Evolutionary conservation across 2,797 vertebrate species (phyloP), one percentile per base, ranked within the genome.

Genomic region (Aplochiton taeniatus): DNA sequence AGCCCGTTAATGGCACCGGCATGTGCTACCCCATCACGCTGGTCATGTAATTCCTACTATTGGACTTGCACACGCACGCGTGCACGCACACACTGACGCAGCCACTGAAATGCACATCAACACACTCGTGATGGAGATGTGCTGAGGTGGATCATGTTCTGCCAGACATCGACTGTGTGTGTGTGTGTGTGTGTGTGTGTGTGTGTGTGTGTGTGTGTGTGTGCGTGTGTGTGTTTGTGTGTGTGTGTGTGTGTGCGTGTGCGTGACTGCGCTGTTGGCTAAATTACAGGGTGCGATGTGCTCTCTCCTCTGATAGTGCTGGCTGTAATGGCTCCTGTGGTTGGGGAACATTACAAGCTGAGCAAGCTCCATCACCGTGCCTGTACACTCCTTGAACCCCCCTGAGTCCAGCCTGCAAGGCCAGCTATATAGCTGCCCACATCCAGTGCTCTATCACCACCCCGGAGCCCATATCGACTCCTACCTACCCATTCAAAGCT

Each of bases 221-320:
- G 65, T 67, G 58, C 63, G 66, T 63, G 59, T 67, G 63, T 80
- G 73, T 74, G 68, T 68, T 50, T 61, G 56, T 68, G 55, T 73
- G 71, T 53, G 57, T 66, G 72, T 66, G 46, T 48, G 16, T 45
- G 65, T 31, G 53, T 55, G 58, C 61, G 62, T 58, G 49, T 67
- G 72, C 76, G 74, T 50, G 12, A 87, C 87, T 83, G 84, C 87
- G 63, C 64, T 72, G 70, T 63, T 85, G 81, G 76, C 83, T 87
- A 89, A 91, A 91, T 92, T 92, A 86, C 79, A 91, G 84, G 87
- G 90, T 93, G 93, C 90, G 87, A 91, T 92, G 89, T 92, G 66
- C 71, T 82, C 87, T 72, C 84, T 91, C 73, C 85, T 75, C 85
- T 82, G 83, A 85, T 78, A 79, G 76, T 81, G 85, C 81, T 74